phyloP scores from a whole-genome alignment of 1,140 invertebrate genomes.

The Temnothorax longispinosus region DNA sequence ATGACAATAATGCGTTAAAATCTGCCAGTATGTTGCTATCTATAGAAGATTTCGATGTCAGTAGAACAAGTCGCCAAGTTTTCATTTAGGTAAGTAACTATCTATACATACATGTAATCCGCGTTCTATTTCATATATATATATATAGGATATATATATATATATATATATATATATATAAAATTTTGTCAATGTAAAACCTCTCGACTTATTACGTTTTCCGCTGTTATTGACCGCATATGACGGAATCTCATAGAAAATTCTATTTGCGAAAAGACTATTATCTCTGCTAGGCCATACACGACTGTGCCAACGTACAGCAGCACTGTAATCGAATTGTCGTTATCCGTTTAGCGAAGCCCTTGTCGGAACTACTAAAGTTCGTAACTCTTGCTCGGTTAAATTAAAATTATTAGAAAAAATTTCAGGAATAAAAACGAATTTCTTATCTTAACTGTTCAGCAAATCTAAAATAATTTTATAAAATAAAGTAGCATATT shows the following conservation, averaged over 20 bases:
- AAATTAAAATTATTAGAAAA: slow-evolving; percentile 26
- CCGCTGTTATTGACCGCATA: neutral
- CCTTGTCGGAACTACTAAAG: slow-evolving; percentile 54
- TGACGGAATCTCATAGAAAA: slow-evolving; percentile 57
- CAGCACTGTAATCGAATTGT: slow-evolving; percentile 80
- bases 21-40: slow-evolving; percentile 83
- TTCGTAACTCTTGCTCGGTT: slow-evolving; percentile 29
- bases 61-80: slow-evolving; percentile 83
- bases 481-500: neutral
- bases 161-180: neutral
- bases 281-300: slow-evolving; percentile 62
- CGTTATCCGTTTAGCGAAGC: slow-evolving; percentile 84
- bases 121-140: neutral
- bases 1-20: slow-evolving; percentile 78
- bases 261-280: slow-evolving; percentile 67
- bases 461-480: neutral
- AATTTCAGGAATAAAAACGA: neutral
- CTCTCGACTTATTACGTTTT: neutral
- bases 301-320: neutral
- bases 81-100: slow-evolving; percentile 74
- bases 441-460: neutral
- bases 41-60: slow-evolving; percentile 84
- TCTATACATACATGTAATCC: neutral
- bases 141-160: neutral
- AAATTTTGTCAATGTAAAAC: neutral